phyloP scores from a whole-genome alignment of 2,797 vertebrate genomes.

The Catharus ustulatus region DNA sequence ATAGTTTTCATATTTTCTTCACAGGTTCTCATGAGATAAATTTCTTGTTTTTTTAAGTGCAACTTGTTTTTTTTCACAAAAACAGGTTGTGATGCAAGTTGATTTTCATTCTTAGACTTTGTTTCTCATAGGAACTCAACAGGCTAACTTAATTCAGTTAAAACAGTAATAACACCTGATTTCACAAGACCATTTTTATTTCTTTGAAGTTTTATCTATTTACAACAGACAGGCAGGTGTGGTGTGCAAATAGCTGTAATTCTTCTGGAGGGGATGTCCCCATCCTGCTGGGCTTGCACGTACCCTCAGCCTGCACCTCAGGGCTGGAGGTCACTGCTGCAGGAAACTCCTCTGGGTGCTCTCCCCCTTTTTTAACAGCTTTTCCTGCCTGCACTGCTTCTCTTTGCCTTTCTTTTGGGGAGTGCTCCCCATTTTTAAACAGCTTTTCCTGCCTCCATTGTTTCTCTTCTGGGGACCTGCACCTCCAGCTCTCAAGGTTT shows the following conservation, averaged over 20 bases:
- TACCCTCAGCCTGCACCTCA: not conserved
- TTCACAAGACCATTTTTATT: not conserved
- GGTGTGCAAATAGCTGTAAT: not conserved
- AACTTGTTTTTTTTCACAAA: not conserved
- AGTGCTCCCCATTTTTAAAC: not conserved
- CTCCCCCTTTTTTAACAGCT: not conserved
- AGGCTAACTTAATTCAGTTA: not conserved
- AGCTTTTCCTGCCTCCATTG: not conserved
- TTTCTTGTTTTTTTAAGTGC: not conserved
- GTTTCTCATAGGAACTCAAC: not conserved
- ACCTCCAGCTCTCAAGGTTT: not conserved
- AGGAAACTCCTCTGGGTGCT: not conserved
- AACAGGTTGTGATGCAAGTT: not conserved
- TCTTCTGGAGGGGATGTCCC: not conserved
- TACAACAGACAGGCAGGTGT: not conserved
- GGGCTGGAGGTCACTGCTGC: not conserved
- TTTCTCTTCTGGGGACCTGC: not conserved
- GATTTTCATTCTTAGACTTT: not conserved
- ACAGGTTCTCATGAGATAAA: not conserved
- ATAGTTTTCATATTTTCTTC: not conserved
- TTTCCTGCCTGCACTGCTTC: not conserved
- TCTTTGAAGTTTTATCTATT: too few relatives aligned
- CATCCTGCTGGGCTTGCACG: accelerated
- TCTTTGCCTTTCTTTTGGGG: not conserved
- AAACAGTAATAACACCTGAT: not conserved